phyloP scores from a whole-genome alignment of 2,888 invertebrate species.

The Troglohyphantes excavatus region DNA sequence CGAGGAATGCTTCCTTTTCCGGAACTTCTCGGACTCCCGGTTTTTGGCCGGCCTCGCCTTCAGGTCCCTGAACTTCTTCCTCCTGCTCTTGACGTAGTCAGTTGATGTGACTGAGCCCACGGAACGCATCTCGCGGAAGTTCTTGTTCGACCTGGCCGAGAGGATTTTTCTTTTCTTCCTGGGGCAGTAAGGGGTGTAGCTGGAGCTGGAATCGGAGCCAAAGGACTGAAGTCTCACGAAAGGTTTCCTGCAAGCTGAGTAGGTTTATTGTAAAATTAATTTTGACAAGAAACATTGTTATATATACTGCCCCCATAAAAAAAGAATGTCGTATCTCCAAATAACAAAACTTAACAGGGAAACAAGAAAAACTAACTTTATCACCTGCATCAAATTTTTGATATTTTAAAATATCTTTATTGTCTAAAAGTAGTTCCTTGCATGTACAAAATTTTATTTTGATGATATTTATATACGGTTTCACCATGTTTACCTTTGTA shows the following conservation, averaged over 20 bases:
- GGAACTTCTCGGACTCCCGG: background rate
- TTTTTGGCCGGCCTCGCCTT: background rate
- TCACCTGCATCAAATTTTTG: no score
- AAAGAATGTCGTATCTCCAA: no score
- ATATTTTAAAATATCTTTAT: no score
- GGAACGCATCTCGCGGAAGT: conserved; percentile 52
- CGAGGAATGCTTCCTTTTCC: conserved; percentile 53
- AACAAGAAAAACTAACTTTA: no score
- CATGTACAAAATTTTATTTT: no score
- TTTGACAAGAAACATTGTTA: no score
- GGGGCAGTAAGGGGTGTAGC: conserved; percentile 63
- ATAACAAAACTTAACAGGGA: no score
- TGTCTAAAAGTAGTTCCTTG: no score
- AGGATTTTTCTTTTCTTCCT: conserved; percentile 71
- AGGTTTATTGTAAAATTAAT: background rate
- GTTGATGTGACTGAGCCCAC: background rate
- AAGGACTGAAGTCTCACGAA: conserved; percentile 41
- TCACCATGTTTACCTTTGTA: no score
- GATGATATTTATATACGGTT: no score
- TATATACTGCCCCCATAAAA: background rate
- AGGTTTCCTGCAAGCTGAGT: background rate
- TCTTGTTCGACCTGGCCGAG: conserved; percentile 53
- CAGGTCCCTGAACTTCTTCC: background rate
- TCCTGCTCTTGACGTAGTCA: background rate
- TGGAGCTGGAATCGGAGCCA: conserved; percentile 53